Conservation (phyloP, 2,797 vertebrate genomes). For the Eurystomus glaucurus region DNA sequence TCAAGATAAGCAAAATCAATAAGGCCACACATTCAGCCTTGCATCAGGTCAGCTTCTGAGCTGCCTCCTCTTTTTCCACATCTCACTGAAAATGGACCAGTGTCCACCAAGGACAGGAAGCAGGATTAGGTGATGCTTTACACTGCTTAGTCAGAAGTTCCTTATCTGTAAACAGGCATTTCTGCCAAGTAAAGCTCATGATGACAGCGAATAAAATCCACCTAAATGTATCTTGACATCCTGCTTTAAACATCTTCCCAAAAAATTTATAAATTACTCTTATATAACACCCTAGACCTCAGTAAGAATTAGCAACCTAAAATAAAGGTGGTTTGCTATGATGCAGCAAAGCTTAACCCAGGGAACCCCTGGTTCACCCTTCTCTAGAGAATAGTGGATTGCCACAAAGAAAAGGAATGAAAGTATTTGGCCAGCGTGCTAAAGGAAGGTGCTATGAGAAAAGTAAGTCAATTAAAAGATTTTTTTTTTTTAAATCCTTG, state of each 20-base stretch:
- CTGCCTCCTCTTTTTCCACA: background rate
- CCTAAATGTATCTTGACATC: background rate
- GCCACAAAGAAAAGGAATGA: background rate
- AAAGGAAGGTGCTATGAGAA: background rate
- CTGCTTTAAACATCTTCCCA: background rate
- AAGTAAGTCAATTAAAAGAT: background rate
- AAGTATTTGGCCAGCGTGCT: background rate
- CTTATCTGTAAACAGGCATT: background rate
- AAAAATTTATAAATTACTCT: background rate
- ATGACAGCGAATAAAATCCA: constrained; percentile 16
- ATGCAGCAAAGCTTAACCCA: background rate
- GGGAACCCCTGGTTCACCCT: background rate
- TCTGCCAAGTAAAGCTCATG: background rate
- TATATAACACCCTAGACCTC: background rate
- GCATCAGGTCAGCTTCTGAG: background rate
- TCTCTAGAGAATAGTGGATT: background rate
- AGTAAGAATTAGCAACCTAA: background rate
- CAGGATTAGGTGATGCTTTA: background rate
- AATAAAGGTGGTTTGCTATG: background rate
- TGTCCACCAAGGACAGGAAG: background rate
- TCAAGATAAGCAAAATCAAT: background rate
- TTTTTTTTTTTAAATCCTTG: background rate
- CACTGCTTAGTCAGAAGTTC: background rate
- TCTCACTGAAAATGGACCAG: background rate
- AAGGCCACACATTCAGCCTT: background rate